Conservation (phyloP, 1,140 invertebrate genomes). For the Rhopalosiphum padi region DNA sequence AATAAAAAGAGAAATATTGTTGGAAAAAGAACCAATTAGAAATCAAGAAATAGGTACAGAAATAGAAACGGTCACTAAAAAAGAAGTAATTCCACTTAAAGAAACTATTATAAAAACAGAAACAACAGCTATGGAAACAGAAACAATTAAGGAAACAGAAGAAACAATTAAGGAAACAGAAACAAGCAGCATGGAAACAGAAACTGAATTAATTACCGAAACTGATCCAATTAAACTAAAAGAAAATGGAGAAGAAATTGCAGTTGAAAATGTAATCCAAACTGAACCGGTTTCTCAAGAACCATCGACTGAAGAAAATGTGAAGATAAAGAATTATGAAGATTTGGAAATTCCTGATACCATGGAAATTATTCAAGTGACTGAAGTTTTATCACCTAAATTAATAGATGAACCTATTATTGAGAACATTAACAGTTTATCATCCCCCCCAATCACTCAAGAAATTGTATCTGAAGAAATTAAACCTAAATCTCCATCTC, state of each 20-base stretch:
- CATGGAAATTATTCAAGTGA: conserved; percentile 84
- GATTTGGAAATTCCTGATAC: conserved; percentile 67
- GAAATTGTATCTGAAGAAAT: conserved; percentile 62
- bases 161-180: too few species aligned
- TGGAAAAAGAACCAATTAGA: neutral
- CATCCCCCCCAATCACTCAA: conserved; percentile 63
- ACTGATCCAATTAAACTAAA: conserved; percentile 40
- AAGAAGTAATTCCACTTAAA: neutral
- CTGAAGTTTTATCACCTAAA: conserved; percentile 65
- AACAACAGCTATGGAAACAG: neutral
- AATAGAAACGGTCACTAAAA: conserved; percentile 56
- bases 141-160: too few species aligned
- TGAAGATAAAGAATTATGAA: conserved; percentile 67
- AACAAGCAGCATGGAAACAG: too few species aligned
- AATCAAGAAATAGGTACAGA: conserved; percentile 55
- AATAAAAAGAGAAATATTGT: neutral
- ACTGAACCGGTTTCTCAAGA: neutral
- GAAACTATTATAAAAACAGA: neutral
- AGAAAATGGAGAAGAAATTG: conserved; percentile 34
- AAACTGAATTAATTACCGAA: too few species aligned
- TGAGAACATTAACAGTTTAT: conserved; percentile 61
- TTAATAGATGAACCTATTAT: conserved; percentile 60
- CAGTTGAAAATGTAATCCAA: conserved; percentile 63
- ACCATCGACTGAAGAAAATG: conserved; percentile 62
- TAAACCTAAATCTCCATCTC: conserved; percentile 61